Conservation (phyloP, 1,140 invertebrate genomes). For the Bicyclus anynana region DNA sequence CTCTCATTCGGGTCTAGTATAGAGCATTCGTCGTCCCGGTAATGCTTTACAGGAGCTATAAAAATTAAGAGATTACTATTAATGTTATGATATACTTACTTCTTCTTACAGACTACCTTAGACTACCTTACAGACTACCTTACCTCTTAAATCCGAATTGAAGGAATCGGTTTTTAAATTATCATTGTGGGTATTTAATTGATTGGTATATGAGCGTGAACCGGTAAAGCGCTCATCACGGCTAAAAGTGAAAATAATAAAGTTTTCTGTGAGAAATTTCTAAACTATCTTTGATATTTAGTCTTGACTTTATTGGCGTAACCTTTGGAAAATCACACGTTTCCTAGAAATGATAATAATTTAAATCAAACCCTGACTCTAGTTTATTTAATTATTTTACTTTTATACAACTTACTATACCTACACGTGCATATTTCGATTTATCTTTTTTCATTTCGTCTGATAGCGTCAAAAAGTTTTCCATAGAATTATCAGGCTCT, state of each 20-base stretch:
- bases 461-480: conserved; percentile 22
- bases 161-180: not conserved
- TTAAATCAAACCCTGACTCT: not conserved
- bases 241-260: too few species aligned
- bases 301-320: conserved; percentile 23
- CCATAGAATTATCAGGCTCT: conserved; percentile 7
- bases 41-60: conserved; percentile 48
- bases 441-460: not conserved
- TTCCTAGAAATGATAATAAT: conserved; percentile 33
- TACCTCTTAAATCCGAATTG: not conserved
- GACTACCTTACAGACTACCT: too few species aligned
- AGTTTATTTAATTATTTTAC: not conserved
- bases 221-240: conserved; percentile 18
- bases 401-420: not conserved
- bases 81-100: too few species aligned
- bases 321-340: conserved; percentile 1
- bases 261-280: conserved; percentile 49
- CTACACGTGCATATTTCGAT: not conserved
- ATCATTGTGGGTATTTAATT: not conserved
- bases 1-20: conserved; percentile 46
- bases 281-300: conserved; percentile 49
- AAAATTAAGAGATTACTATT: not conserved
- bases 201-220: not conserved
- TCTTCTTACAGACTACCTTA: too few species aligned
- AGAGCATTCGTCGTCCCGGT: conserved; percentile 47